Evolutionary conservation across 2,797 vertebrate genomes (phyloP).

Genomic region (Trachops cirrhosus): DNA sequence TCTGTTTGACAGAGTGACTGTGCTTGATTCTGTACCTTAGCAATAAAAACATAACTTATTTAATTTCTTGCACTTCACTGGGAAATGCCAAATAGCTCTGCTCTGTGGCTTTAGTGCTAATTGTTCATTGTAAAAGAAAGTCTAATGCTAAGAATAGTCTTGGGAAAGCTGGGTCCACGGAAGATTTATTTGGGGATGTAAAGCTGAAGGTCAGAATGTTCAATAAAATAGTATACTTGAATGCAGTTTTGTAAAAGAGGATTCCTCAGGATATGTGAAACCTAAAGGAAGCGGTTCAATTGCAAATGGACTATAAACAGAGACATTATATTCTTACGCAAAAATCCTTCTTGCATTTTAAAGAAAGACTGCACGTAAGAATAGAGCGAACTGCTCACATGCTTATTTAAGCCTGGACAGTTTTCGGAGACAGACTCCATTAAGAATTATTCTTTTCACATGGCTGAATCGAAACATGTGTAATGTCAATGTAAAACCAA

Average conservation of each 20-base stretch:
- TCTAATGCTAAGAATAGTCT: constrained; percentile 59
- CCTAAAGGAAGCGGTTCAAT: constrained; percentile 67
- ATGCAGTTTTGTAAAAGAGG: constrained; percentile 81
- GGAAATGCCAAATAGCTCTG: constrained; percentile 86
- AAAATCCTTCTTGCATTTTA: constrained; percentile 64
- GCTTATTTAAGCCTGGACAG: constrained; percentile 75
- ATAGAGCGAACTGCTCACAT: constrained; percentile 69
- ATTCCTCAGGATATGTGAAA: constrained; percentile 80
- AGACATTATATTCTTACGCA: constrained; percentile 63
- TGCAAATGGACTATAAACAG: constrained; percentile 70
- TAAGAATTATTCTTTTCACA: constrained; percentile 81
- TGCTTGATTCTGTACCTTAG: constrained; percentile 82
- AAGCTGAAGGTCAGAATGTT: constrained; percentile 78
- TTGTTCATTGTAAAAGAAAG: constrained; percentile 78
- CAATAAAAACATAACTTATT: constrained; percentile 85
- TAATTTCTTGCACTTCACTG: constrained; percentile 87
- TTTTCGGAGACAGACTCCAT: constrained; percentile 80
- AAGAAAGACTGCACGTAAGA: constrained; percentile 72
- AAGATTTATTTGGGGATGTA: constrained; percentile 69
- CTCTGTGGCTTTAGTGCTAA: constrained; percentile 83
- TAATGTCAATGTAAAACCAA: constrained; percentile 83
- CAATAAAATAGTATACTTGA: constrained; percentile 83
- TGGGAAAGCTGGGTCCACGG: constrained; percentile 60
- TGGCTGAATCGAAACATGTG: constrained; percentile 80
- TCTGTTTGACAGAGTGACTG: constrained; percentile 73